Conservation (phyloP, 2,113 vertebrate genomes). For the Boulengeromyrus knoepffleri region DNA sequence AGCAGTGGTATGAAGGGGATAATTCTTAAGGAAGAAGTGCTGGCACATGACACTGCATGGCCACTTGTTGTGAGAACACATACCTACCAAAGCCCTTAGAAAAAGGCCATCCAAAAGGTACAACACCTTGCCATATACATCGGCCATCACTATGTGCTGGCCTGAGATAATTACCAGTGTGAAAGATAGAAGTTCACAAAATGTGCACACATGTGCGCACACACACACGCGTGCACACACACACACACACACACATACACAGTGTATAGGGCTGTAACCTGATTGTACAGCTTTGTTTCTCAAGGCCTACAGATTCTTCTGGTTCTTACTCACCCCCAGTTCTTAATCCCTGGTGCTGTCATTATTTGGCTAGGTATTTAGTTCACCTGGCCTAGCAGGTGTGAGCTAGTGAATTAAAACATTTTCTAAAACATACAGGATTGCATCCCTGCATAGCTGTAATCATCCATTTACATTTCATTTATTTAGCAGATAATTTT, state of each 20-base stretch:
- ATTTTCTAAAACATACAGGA: neutral
- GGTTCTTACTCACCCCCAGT: neutral
- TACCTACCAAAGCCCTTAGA: neutral
- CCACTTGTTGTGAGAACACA: neutral
- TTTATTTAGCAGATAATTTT: neutral
- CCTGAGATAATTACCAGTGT: neutral
- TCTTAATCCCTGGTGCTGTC: neutral
- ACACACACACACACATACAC: neutral
- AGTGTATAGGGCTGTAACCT: neutral
- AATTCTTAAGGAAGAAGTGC: neutral
- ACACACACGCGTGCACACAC: neutral
- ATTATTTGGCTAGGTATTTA: neutral
- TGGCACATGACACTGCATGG: neutral
- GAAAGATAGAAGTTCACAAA: neutral
- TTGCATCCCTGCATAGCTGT: neutral
- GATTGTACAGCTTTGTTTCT: neutral
- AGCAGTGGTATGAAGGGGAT: neutral
- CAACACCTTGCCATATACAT: neutral
- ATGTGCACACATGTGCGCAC: neutral
- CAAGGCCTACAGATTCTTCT: neutral
- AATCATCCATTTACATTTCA: neutral
- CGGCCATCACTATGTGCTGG: neutral
- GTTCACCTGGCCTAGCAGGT: neutral
- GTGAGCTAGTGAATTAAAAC: neutral
- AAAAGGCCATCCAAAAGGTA: neutral